phyloP scores from a whole-genome alignment of 1,140 invertebrate species.

The Pteromalus puparum region DNA sequence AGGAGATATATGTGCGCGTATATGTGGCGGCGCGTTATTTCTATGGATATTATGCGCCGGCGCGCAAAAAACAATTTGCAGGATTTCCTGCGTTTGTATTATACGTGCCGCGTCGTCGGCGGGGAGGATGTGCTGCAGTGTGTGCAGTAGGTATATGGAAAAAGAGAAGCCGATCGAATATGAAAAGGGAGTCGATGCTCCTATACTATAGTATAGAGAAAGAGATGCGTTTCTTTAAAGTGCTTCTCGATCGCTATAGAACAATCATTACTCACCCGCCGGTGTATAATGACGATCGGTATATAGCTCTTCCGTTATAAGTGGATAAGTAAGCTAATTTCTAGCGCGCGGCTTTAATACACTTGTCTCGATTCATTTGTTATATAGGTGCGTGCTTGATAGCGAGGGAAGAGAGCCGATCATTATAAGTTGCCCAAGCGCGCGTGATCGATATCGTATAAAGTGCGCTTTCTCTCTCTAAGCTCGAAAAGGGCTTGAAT shows the following conservation, averaged over 20 bases:
- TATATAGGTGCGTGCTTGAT: too few relatives aligned
- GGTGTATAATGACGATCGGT: slow-evolving; percentile 8
- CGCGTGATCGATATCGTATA: slow-evolving; percentile 14
- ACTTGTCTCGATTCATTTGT: slow-evolving; percentile 1
- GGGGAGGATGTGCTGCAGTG: not conserved
- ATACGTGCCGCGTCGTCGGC: not conserved
- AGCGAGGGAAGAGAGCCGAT: not conserved
- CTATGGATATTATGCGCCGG: slow-evolving; percentile 18
- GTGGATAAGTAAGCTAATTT: slow-evolving; percentile 45
- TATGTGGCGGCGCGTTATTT: not conserved
- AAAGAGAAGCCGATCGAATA: not conserved
- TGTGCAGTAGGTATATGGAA: not conserved
- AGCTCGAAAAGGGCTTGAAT: slow-evolving; percentile 4
- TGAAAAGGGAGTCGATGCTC: not conserved
- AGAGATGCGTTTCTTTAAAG: slow-evolving; percentile 11
- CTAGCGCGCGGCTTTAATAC: not conserved
- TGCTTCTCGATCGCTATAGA: slow-evolving; percentile 13
- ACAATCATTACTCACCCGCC: slow-evolving; percentile 21
- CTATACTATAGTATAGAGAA: not conserved
- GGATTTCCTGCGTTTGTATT: slow-evolving; percentile 42
- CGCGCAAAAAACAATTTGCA: slow-evolving; percentile 42
- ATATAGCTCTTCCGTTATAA: slow-evolving; percentile 35
- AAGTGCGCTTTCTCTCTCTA: too few relatives aligned
- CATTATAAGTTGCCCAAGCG: not conserved
- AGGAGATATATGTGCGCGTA: not conserved